Conservation (phyloP, 1,140 invertebrate genomes). For the Meteorus sp. region DNA sequence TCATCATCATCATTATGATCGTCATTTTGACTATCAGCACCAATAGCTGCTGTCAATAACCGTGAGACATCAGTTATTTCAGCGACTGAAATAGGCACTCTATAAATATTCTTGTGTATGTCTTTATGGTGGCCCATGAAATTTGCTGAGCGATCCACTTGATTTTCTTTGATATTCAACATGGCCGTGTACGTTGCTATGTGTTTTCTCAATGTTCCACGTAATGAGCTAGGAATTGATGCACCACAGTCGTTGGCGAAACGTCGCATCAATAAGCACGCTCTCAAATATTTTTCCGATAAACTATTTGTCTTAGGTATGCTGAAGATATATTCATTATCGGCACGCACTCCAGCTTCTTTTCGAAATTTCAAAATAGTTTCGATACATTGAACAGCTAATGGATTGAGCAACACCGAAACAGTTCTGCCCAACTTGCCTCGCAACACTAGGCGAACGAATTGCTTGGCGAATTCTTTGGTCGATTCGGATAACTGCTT, state of each 20-base stretch:
- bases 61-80: conserved; percentile 11
- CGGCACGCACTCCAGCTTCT: neutral
- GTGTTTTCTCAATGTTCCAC: conserved; percentile 4
- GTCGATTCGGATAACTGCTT: neutral
- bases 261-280: conserved; percentile 1
- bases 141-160: conserved; percentile 8
- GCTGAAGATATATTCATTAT: conserved; percentile 6
- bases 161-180: neutral
- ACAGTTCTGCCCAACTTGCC: conserved; percentile 6
- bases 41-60: neutral
- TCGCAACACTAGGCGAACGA: neutral
- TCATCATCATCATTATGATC: neutral
- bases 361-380: neutral
- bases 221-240: neutral
- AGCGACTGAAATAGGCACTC: conserved; percentile 1
- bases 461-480: conserved; percentile 6
- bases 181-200: conserved; percentile 1
- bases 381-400: neutral
- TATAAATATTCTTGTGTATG: conserved; percentile 15
- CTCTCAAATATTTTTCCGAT: neutral
- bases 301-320: neutral
- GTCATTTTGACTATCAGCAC: neutral
- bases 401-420: neutral
- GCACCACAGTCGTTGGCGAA: conserved; percentile 7
- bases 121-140: conserved; percentile 10